Evolutionary conservation across 2,888 invertebrate species (phyloP).

Genomic region (Lasioglossum pauxillum): DNA sequence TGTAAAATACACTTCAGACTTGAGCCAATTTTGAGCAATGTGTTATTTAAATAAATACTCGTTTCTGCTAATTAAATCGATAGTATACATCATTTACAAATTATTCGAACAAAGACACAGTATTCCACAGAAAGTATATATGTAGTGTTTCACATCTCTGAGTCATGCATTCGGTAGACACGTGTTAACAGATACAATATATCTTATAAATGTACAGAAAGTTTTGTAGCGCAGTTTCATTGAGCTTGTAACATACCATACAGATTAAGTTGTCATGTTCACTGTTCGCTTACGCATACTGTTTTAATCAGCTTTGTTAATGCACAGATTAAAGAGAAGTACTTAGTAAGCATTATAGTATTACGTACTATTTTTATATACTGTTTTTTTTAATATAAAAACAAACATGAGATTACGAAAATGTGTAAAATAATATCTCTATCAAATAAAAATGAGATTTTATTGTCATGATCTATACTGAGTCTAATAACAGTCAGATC

Average conservation of each 20-base stretch:
- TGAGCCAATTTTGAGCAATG: not conserved
- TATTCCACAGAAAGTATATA: constrained; percentile 7
- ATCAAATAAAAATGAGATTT: constrained; percentile 11
- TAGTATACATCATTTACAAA: constrained; percentile 36
- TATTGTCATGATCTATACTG: constrained; percentile 24
- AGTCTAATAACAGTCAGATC: constrained; percentile 28
- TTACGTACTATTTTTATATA: constrained; percentile 18
- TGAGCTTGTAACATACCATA: constrained; percentile 31
- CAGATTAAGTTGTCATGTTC: constrained; percentile 4
- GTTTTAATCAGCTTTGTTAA: constrained; percentile 16
- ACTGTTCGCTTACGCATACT: constrained; percentile 6
- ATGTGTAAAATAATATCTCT: constrained; percentile 12
- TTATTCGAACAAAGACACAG: constrained; percentile 3
- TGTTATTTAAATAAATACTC: not conserved
- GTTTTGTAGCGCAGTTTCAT: constrained; percentile 23
- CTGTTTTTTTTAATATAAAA: constrained; percentile 10
- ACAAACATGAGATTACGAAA: not conserved
- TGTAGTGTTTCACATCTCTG: constrained; percentile 8
- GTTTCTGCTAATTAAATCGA: constrained; percentile 12
- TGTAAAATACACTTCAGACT: constrained; percentile 2
- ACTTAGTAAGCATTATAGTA: constrained; percentile 14
- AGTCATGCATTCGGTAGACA: constrained; percentile 11
- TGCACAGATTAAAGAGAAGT: constrained; percentile 30
- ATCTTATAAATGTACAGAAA: constrained; percentile 32
- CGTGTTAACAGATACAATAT: constrained; percentile 28